phyloP scores from a whole-genome alignment of 2,888 invertebrate species.

The Euplagia quadripunctaria region DNA sequence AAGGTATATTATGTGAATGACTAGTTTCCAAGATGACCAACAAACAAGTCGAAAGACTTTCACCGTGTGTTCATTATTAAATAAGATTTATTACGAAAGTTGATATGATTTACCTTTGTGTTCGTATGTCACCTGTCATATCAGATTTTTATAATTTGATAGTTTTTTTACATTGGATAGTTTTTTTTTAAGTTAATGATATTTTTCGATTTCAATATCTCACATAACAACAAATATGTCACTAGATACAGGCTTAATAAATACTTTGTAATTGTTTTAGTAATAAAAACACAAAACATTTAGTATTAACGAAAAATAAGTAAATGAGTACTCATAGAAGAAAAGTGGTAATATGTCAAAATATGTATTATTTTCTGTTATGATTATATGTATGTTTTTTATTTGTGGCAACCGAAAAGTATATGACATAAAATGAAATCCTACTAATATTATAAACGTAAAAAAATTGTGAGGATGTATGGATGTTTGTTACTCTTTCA shows the following conservation, averaged over 20 bases:
- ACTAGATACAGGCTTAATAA: neutral
- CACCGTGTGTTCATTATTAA: conserved; percentile 43
- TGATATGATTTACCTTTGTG: conserved; percentile 42
- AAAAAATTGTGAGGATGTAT: no score
- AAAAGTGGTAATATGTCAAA: no score
- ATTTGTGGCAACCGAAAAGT: no score
- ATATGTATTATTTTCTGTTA: no score
- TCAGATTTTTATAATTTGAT: conserved; percentile 5
- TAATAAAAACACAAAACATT: no score
- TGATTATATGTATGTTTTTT: no score
- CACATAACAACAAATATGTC: neutral
- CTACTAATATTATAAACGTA: no score
- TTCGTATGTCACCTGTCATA: conserved; percentile 27
- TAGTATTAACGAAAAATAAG: neutral
- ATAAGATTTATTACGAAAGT: conserved; percentile 48
- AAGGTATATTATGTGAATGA: conserved; percentile 42
- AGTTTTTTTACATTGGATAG: neutral
- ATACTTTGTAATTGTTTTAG: neutral
- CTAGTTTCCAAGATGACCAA: conserved; percentile 40
- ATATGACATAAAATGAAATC: no score
- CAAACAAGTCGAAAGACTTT: conserved; percentile 36
- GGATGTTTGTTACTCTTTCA: no score
- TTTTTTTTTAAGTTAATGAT: neutral
- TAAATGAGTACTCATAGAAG: no score
- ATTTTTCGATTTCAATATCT: neutral